Evolutionary conservation across 1,140 invertebrate genomes (phyloP).

Genomic region (Tyrophagus putrescentiae): DNA sequence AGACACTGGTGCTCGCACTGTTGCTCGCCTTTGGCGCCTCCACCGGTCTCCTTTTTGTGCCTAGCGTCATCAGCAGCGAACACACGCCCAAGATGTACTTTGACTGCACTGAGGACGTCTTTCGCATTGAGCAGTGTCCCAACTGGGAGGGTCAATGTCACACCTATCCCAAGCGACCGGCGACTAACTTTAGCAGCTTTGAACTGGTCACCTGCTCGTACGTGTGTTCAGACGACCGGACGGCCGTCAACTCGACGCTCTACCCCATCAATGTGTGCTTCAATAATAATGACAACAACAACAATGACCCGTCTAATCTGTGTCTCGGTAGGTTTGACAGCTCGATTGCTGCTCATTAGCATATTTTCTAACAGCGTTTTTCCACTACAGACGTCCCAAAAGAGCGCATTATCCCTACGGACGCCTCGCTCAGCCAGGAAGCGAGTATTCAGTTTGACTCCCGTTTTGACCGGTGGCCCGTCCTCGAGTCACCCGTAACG

Average conservation of each 20-base stretch:
- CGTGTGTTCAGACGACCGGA: constrained; percentile 20
- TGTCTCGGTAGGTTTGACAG: constrained; percentile 22
- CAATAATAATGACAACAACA: constrained; percentile 5
- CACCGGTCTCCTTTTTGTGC: constrained; percentile 27
- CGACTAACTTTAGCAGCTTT: constrained; percentile 25
- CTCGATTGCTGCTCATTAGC: not conserved
- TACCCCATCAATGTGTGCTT: constrained; percentile 28
- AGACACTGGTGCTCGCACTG: constrained; percentile 19
- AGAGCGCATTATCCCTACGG: not conserved
- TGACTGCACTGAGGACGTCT: constrained; percentile 24
- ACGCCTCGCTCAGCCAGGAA: constrained; percentile 15
- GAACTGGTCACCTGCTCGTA: constrained; percentile 26
- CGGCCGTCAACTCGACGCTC: constrained; percentile 1
- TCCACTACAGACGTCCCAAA: not conserved
- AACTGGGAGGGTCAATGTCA: constrained; percentile 27
- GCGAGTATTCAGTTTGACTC: constrained; percentile 25
- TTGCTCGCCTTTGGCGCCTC: constrained; percentile 23
- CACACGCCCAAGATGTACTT: constrained; percentile 24
- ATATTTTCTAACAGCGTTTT: too few species aligned
- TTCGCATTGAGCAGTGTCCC: constrained; percentile 26
- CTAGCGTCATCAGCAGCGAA: constrained; percentile 23
- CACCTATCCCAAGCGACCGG: constrained; percentile 16
- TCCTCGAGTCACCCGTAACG: constrained; percentile 15
- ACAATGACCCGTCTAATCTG: constrained; percentile 16
- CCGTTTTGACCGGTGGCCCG: constrained; percentile 25